Base-by-base conservation (phyloP, 1,140 invertebrate genomes). In the Meloidogyne floridensis region DNA sequence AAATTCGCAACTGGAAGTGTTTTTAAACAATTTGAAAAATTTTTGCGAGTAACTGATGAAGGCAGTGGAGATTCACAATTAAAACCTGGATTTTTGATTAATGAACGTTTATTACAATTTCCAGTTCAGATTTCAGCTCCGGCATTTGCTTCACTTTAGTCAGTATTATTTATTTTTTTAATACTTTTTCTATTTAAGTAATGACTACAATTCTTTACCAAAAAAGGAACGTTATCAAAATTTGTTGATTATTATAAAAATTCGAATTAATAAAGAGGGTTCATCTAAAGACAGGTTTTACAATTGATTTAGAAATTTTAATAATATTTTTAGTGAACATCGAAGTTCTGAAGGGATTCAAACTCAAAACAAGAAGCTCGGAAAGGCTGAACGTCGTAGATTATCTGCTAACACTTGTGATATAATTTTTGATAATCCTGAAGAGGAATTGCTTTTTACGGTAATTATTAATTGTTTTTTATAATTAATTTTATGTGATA, bases 81-180 rank as follows among this genome's bases (percentile, higher is more conserved):
- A 54, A 53, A 75, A 70, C 47, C 15, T 18, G 84, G 85, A 47
- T 73, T 86, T 3, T 15, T 86, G 42, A 72, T 86, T 53, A 86
- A 86, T 72, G 85, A 86, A 59, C 72, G 86, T 20, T 85, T 86
- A 84, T 72, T 86, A 20, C 85, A 86, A 77, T 86, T 86, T 81
- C 85, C 85, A 18, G 83, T 56, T 42, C 85, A 87, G 73, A 86
- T 86, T 73, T 81, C 85, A 15, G 86, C 86, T 15, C 86, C 86
- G 11, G 81, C 85, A 20, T 86, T 86, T 15, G 7, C 20, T 56
- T 83, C 82, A 5, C 56, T 83, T 69, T n/a, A 15, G 82, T 83
- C 9, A 4, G 10, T 78, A 10, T 32, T 84, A n/a, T 18, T 5
- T 59, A 54, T 7, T 8, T 56, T 77, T 6, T 2, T 65, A n/a